phyloP scores from a whole-genome alignment of 1,140 invertebrate species.

The Monomorium pharaonis region DNA sequence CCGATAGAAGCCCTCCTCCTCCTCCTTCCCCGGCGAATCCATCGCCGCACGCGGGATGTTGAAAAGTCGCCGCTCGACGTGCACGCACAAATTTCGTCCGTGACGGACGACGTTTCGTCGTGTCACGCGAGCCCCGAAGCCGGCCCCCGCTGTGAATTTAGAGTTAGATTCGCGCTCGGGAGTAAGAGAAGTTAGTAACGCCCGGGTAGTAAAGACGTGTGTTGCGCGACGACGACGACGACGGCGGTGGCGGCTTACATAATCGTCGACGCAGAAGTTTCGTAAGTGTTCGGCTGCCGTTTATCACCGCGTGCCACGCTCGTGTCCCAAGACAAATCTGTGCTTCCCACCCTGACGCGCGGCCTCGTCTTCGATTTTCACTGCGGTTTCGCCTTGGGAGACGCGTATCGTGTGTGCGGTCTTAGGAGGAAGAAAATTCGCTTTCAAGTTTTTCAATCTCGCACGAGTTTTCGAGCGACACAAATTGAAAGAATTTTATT shows the following conservation, averaged over 20 bases:
- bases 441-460: neutral
- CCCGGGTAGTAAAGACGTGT: constrained; percentile 28
- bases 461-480: no score
- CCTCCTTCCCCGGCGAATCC: neutral
- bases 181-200: no score
- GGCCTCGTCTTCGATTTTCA: neutral
- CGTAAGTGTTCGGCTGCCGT: constrained; percentile 10
- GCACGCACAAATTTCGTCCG: constrained; percentile 30
- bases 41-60: neutral
- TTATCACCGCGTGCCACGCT: neutral
- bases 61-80: neutral
- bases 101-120: neutral
- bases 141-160: constrained; percentile 49
- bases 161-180: constrained; percentile 11
- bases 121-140: constrained; percentile 34
- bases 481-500: no score
- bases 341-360: neutral
- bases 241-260: neutral
- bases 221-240: constrained; percentile 1
- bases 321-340: neutral
- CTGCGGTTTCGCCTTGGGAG: neutral
- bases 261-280: constrained; percentile 24
- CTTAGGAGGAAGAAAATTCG: neutral
- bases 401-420: neutral
- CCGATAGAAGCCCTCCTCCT: neutral